Conservation (phyloP, 2,888 invertebrate genomes). For the Callimorpha dominula region DNA sequence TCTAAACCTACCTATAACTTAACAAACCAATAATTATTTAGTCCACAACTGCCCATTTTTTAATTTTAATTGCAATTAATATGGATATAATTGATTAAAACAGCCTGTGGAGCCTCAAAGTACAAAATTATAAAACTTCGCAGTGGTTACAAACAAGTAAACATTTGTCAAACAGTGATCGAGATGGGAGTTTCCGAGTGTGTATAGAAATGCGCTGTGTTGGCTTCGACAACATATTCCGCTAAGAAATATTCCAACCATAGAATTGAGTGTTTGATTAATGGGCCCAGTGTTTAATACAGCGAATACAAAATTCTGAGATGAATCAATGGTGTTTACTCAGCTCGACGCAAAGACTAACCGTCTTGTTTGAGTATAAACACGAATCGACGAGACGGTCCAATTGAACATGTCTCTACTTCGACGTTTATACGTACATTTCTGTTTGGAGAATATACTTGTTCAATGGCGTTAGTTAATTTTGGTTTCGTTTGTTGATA, state of each 20-base stretch:
- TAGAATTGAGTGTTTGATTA: constrained; percentile 43
- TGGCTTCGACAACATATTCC: constrained; percentile 42
- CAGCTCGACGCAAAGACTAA: constrained; percentile 30
- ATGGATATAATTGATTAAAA: too few species aligned
- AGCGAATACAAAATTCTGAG: constrained; percentile 36
- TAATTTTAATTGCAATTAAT: too few species aligned
- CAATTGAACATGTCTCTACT: constrained; percentile 38
- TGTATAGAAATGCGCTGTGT: constrained; percentile 57
- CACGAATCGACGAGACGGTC: constrained; percentile 32
- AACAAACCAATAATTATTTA: too few species aligned
- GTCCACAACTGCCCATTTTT: too few species aligned
- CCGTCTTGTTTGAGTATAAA: constrained; percentile 37
- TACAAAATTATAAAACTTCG: constrained; percentile 61
- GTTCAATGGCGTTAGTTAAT: constrained; percentile 68
- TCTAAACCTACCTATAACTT: too few species aligned
- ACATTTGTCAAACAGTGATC: constrained; percentile 75
- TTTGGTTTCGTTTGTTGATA: constrained; percentile 71
- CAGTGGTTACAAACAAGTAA: constrained; percentile 66
- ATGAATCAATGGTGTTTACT: constrained; percentile 39
- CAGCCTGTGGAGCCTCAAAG: constrained; percentile 48
- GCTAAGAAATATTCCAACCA: constrained; percentile 46
- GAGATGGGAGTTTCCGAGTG: constrained; percentile 60
- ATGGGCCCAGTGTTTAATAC: constrained; percentile 44
- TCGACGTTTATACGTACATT: constrained; percentile 27
- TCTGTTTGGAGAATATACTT: constrained; percentile 79